These are phyloP conservation scores for Nesometra sesokonis DNA, from an alignment of 35 echinoderm and acorn worm genomes.

Conservation along the genomic window DNA sequence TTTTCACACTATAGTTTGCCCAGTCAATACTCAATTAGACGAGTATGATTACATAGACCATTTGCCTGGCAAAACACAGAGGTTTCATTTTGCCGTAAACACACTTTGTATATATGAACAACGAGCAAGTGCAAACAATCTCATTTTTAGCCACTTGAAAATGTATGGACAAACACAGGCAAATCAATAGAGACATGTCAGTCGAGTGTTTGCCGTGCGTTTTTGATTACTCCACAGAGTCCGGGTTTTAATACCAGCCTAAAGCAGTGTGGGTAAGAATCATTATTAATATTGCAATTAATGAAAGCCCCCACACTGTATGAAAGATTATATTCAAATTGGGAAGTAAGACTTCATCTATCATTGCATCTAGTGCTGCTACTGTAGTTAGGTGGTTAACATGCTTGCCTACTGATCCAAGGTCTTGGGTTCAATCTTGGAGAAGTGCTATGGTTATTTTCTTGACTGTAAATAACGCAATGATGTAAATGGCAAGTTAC, in stretches of 20 bases:
- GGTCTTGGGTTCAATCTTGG: too few relatives aligned
- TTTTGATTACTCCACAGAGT: neutral
- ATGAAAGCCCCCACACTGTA: neutral
- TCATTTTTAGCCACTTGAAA: neutral
- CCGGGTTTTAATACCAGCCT: neutral
- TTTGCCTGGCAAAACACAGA: neutral
- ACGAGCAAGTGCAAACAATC: neutral
- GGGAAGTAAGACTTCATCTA: too few relatives aligned
- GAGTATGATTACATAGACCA: neutral
- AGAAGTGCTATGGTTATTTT: too few relatives aligned
- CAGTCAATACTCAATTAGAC: neutral
- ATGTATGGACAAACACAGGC: neutral
- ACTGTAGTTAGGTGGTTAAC: too few relatives aligned
- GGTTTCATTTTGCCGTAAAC: neutral
- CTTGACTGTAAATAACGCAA: too few relatives aligned
- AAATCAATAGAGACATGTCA: neutral
- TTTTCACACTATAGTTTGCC: neutral
- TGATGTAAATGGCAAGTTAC: too few relatives aligned
- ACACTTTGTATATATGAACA: neutral
- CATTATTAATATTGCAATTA: neutral
- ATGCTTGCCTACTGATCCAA: too few relatives aligned
- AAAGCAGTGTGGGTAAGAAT: neutral
- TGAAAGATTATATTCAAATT: too few relatives aligned
- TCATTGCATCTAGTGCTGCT: too few relatives aligned
- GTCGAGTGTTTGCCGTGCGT: neutral